A percentile compares a stretch with the other conserved stretches of the same genome.
phyloP scores from a whole-genome alignment of 2,797 vertebrate species.

The Notoglanidium macrostoma region DNA sequence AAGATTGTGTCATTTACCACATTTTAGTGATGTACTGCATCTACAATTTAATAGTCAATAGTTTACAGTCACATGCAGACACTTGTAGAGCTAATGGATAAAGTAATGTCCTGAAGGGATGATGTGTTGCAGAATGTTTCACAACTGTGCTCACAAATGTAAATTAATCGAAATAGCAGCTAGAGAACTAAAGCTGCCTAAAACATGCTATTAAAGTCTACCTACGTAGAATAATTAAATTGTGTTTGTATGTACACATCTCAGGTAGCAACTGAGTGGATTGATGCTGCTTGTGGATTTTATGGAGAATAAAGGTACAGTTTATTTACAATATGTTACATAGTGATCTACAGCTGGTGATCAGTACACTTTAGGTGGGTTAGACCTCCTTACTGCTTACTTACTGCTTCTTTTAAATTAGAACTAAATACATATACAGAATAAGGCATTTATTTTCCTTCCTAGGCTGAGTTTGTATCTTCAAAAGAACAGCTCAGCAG shows the following conservation, averaged over 20 bases:
- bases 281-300: constrained; percentile 41
- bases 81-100: constrained; percentile 34
- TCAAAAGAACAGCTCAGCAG: constrained; percentile 59
- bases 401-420: background rate
- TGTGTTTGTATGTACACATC: constrained; percentile 29
- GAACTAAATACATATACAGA: background rate
- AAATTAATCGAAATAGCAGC: constrained; percentile 23
- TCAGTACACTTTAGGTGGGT: background rate
- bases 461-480: constrained; percentile 50
- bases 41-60: constrained; percentile 34
- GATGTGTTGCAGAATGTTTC: constrained; percentile 13
- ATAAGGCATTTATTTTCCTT: constrained; percentile 22
- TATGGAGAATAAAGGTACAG: constrained; percentile 44
- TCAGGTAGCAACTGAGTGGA: constrained; percentile 35
- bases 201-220: constrained; percentile 26
- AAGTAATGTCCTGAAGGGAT: constrained; percentile 21
- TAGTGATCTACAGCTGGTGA: background rate
- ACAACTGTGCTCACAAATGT: constrained; percentile 36
- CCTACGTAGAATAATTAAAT: background rate
- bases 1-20: constrained; percentile 17
- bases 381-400: background rate
- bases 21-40: constrained; percentile 20
- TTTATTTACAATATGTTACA: constrained; percentile 14
- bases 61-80: constrained; percentile 44
- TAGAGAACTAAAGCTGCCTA: constrained; percentile 17